Conservation (phyloP, 2,888 invertebrate genomes). For the Pollenia amentaria region DNA sequence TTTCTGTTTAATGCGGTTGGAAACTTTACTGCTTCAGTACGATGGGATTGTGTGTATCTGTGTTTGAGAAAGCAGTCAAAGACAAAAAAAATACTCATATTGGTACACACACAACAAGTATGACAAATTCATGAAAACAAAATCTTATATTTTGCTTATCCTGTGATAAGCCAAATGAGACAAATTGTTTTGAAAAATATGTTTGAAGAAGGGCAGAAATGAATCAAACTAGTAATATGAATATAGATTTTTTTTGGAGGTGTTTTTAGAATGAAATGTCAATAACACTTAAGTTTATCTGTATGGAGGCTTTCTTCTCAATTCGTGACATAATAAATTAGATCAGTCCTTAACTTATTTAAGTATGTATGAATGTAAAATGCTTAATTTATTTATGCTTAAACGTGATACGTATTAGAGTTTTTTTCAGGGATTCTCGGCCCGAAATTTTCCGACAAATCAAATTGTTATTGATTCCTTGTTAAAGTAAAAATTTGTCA, state of each 20-base stretch:
- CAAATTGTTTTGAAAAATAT: conserved; percentile 66
- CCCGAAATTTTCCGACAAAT: too few species aligned
- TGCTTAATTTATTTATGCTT: too few species aligned
- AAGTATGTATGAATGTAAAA: too few species aligned
- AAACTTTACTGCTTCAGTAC: conserved; percentile 18
- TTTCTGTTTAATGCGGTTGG: conserved; percentile 47
- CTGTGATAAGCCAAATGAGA: conserved; percentile 70
- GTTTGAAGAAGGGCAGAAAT: not conserved
- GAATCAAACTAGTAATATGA: not conserved
- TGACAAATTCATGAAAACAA: conserved; percentile 50
- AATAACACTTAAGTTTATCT: too few species aligned
- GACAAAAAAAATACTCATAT: conserved; percentile 16
- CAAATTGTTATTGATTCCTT: too few species aligned
- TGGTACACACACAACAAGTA: conserved; percentile 3
- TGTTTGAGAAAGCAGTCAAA: not conserved
- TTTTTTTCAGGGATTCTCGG: too few species aligned
- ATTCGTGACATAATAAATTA: too few species aligned
- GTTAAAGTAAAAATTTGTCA: too few species aligned
- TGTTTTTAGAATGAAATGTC: too few species aligned
- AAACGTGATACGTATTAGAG: too few species aligned
- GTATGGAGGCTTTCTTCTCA: too few species aligned
- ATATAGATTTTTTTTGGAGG: not conserved
- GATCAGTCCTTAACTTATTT: too few species aligned
- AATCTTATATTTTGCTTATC: conserved; percentile 67
- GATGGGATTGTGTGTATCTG: not conserved